Conservation (phyloP, 2,888 invertebrate genomes). For the Terebella lapidaria region DNA sequence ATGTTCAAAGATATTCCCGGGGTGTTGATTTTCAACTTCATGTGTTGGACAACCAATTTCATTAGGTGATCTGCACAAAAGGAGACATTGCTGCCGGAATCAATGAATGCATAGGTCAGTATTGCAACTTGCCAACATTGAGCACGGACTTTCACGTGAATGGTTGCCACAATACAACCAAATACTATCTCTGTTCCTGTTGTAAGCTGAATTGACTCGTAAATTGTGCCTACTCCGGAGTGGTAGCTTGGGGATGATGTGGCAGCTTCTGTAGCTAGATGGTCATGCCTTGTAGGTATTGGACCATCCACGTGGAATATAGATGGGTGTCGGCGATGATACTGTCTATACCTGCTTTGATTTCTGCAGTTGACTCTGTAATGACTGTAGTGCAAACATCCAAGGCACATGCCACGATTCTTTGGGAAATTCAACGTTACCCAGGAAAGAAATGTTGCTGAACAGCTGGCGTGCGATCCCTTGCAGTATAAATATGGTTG, state of each 20-base stretch:
- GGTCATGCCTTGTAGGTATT: background rate
- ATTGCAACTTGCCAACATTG: background rate
- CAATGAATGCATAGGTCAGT: background rate
- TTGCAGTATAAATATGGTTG: background rate
- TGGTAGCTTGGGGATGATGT: background rate
- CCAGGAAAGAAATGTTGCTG: background rate
- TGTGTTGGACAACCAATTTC: background rate
- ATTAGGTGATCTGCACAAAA: background rate
- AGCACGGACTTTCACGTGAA: background rate
- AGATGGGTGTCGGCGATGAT: background rate
- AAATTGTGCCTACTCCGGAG: background rate
- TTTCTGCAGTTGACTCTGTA: background rate
- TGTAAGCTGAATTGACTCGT: no score
- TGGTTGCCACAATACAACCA: background rate
- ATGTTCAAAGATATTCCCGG: background rate
- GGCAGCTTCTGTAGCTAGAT: background rate
- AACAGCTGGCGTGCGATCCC: background rate
- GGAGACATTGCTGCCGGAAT: background rate
- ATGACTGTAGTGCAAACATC: background rate
- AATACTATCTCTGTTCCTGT: no score
- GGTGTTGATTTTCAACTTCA: background rate
- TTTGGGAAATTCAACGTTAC: no score
- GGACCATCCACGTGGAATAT: background rate
- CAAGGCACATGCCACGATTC: background rate
- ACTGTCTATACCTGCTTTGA: background rate